Percentiles rank a stretch among this genome's conserved stretches.
These are phyloP conservation scores for Ailurus styani DNA, from an alignment of 2,113 vertebrate species.

Conservation along the genomic window DNA sequence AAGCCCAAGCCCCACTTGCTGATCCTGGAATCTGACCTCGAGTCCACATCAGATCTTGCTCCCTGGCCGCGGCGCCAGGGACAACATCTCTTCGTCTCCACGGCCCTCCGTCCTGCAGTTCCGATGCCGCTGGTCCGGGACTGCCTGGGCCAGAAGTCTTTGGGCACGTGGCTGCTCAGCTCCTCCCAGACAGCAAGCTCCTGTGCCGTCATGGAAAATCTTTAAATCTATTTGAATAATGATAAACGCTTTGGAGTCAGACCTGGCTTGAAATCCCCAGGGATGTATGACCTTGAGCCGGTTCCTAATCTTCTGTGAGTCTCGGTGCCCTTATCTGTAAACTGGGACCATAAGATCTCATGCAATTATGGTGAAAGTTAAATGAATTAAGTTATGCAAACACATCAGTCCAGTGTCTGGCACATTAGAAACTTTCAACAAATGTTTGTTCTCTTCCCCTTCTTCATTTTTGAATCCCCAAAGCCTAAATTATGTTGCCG, in stretches of 20 bases:
- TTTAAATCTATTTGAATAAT: neutral
- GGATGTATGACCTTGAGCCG: neutral
- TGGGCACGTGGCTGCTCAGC: neutral
- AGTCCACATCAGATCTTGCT: neutral
- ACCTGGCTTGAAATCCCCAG: neutral
- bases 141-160: neutral
- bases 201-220: neutral
- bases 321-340: neutral
- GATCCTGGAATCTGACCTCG: neutral
- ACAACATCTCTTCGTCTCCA: neutral
- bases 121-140: neutral
- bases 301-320: neutral
- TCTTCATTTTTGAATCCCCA: neutral
- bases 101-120: neutral
- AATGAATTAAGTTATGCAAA: neutral
- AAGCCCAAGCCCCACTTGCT: neutral
- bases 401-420: neutral
- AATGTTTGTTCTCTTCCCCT: neutral
- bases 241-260: neutral
- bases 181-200: neutral
- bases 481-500: neutral
- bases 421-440: neutral
- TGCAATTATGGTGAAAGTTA: neutral
- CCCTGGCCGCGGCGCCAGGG: neutral
- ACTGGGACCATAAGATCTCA: neutral